These are phyloP conservation scores for Chloropsis hardwickii DNA, from an alignment of 2,113 vertebrate genomes.

Conservation along the genomic window DNA sequence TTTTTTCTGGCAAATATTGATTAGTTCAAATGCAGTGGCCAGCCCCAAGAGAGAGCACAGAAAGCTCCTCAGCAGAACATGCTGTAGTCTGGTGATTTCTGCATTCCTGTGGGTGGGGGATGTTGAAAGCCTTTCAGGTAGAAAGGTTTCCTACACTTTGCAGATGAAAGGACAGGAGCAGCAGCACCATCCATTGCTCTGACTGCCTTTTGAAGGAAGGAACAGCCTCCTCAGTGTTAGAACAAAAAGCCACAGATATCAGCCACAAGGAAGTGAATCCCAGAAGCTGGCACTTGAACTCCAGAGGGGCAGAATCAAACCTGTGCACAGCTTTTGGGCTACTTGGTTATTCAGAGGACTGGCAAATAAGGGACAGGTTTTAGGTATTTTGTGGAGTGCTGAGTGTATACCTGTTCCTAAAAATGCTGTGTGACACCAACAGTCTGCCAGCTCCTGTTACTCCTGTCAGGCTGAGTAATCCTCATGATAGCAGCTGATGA, in stretches of 20 bases:
- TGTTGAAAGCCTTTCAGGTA: not conserved
- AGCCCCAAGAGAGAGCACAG: not conserved
- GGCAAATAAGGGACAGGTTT: not conserved
- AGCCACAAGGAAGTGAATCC: not conserved
- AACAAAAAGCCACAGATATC: not conserved
- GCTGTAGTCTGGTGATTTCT: not conserved
- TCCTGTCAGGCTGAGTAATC: not conserved
- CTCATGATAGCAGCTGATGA: not conserved
- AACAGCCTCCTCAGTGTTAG: not conserved
- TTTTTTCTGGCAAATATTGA: not conserved
- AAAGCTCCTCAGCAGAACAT: not conserved
- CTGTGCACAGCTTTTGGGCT: not conserved
- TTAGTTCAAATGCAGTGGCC: not conserved
- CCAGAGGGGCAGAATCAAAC: not conserved
- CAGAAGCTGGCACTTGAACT: not conserved
- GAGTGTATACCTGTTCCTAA: not conserved
- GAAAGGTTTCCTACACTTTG: not conserved
- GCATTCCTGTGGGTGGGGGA: not conserved
- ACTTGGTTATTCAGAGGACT: not conserved
- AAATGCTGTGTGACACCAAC: not conserved
- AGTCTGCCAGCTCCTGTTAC: not conserved
- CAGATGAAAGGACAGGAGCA: not conserved
- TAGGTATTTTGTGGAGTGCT: not conserved
- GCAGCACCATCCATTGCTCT: not conserved
- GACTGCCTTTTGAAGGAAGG: not conserved